phyloP scores from a whole-genome alignment of 1,140 invertebrate genomes.

The Eumaeus atala region DNA sequence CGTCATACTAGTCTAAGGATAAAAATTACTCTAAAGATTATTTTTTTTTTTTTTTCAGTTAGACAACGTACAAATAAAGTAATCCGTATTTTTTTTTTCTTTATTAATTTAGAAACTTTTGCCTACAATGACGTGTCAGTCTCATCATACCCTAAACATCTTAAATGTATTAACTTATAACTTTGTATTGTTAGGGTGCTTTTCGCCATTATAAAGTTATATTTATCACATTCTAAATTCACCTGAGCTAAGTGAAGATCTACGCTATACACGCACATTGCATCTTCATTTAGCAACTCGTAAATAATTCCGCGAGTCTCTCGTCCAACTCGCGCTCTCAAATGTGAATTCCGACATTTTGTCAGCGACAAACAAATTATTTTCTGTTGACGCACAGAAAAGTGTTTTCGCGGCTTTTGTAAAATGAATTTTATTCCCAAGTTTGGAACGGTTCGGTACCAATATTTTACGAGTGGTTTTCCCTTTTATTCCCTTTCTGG shows the following conservation, averaged over 20 bases:
- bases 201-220: too few relatives aligned
- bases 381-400: slow-evolving; percentile 23
- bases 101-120: too few relatives aligned
- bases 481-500: not conserved
- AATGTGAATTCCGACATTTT: slow-evolving; percentile 19
- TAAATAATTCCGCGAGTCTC: not conserved
- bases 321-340: not conserved
- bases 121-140: too few relatives aligned
- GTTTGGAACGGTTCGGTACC: slow-evolving; percentile 14
- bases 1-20: too few relatives aligned
- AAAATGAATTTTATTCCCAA: slow-evolving; percentile 14
- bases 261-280: not conserved
- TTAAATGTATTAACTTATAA: too few relatives aligned
- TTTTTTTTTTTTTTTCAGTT: too few relatives aligned
- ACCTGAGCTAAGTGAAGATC: not conserved
- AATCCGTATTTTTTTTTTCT: too few relatives aligned
- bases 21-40: too few relatives aligned
- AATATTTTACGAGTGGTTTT: not conserved
- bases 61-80: too few relatives aligned
- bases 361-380: slow-evolving; percentile 32
- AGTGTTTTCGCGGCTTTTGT: slow-evolving; percentile 24
- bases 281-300: not conserved
- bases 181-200: too few relatives aligned
- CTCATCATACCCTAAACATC: too few relatives aligned
- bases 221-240: not conserved